These are phyloP conservation scores for Candoia aspera DNA, from an alignment of 2,113 vertebrate genomes.

Conservation along the genomic window DNA sequence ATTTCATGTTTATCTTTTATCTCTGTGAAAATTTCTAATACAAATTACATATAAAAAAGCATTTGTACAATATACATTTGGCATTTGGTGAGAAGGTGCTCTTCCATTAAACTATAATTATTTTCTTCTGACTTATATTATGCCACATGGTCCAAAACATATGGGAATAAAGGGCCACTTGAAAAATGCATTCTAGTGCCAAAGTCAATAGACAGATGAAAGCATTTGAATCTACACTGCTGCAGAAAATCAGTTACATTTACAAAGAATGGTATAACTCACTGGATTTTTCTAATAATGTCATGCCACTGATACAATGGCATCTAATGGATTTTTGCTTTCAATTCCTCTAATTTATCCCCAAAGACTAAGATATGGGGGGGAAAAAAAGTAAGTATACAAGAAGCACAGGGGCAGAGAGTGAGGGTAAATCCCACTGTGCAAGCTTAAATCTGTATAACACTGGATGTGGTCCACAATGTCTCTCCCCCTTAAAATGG, in stretches of 20 bases:
- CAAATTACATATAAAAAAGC: background rate
- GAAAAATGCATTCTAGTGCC: background rate
- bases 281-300: background rate
- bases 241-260: background rate
- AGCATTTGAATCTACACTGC: background rate
- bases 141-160: background rate
- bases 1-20: background rate
- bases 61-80: background rate
- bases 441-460: background rate
- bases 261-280: background rate
- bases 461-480: background rate
- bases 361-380: background rate
- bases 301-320: background rate
- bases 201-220: background rate
- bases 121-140: background rate
- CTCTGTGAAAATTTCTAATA: background rate
- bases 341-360: background rate
- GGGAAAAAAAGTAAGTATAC: background rate
- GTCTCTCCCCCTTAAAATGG: background rate
- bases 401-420: background rate
- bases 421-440: background rate
- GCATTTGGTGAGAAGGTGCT: background rate
- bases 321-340: background rate
- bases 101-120: slow-evolving; percentile 5
- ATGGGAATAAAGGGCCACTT: background rate